Conservation (phyloP, 2,797 vertebrate genomes). For the Euthynnus affinis region DNA sequence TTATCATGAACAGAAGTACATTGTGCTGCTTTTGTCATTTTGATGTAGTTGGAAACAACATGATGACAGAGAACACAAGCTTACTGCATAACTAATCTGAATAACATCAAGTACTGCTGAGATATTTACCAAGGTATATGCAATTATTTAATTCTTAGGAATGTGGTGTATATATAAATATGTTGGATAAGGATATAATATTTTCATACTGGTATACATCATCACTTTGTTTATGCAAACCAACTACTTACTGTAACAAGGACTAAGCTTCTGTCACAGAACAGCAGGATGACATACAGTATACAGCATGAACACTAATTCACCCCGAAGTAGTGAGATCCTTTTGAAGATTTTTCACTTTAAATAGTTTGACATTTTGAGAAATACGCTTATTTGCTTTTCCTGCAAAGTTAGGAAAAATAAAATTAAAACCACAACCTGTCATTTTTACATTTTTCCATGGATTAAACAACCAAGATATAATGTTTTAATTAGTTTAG, state of each 20-base stretch:
- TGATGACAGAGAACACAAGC: neutral
- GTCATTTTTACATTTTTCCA: too few species aligned
- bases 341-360: neutral
- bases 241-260: neutral
- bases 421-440: too few species aligned
- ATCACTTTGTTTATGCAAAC: neutral
- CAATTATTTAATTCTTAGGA: neutral
- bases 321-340: neutral
- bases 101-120: neutral
- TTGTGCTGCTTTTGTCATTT: slow-evolving; percentile 43
- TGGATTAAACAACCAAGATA: too few species aligned
- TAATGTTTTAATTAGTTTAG: too few species aligned
- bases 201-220: neutral
- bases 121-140: neutral
- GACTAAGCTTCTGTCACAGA: neutral
- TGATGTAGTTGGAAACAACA: neutral
- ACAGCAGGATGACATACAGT: neutral
- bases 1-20: slow-evolving; percentile 31
- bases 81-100: neutral
- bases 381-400: neutral
- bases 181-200: neutral
- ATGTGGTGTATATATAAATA: neutral
- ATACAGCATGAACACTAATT: neutral
- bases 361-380: neutral
- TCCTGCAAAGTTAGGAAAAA: neutral